These are phyloP conservation scores for Drosophila albomicans DNA, from an alignment of 1,140 invertebrate genomes.

Conservation along the genomic window DNA sequence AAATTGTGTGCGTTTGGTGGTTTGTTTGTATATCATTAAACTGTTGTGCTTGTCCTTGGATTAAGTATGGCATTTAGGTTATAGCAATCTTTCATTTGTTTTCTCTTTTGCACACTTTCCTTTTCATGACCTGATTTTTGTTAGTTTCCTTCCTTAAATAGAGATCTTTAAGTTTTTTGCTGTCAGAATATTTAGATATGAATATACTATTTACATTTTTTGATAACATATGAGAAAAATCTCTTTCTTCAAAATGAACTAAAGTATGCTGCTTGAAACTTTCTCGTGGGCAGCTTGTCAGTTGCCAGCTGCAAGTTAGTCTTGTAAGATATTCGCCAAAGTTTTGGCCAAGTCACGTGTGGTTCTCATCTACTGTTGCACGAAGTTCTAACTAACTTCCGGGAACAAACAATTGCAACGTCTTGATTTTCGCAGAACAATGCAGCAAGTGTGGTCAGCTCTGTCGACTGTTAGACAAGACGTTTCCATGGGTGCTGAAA, in stretches of 20 bases:
- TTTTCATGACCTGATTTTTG: not conserved
- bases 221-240: too few relatives aligned
- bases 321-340: not conserved
- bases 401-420: constrained; percentile 1
- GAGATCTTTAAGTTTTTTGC: too few relatives aligned
- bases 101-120: not conserved
- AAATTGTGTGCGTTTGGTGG: not conserved
- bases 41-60: not conserved
- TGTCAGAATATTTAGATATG: too few relatives aligned
- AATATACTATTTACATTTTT: too few relatives aligned
- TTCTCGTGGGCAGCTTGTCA: not conserved
- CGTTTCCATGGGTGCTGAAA: not conserved
- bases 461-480: not conserved
- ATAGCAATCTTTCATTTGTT: not conserved
- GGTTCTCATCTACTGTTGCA: not conserved
- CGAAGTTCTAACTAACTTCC: constrained; percentile 7
- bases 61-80: not conserved
- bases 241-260: too few relatives aligned
- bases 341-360: constrained; percentile 6
- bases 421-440: not conserved
- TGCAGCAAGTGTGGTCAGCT: not conserved
- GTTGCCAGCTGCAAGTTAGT: not conserved
- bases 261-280: not conserved
- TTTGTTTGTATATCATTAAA: not conserved
- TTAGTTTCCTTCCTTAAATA: not conserved